Evolutionary conservation across 1,140 invertebrate species (phyloP).

Genomic region (Meloidogyne chitwoodi): DNA sequence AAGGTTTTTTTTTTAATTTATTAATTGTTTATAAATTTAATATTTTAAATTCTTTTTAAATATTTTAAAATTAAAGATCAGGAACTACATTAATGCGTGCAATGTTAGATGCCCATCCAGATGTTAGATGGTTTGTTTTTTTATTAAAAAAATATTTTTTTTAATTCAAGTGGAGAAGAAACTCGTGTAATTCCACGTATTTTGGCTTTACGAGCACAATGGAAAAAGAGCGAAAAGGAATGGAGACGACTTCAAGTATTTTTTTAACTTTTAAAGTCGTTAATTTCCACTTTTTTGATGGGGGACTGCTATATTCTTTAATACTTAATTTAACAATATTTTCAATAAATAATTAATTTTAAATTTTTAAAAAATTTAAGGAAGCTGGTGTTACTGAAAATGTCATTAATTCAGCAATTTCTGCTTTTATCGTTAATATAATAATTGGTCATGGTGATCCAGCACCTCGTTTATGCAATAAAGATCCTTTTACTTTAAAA

Average conservation of each 20-base stretch:
- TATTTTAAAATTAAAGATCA: conserved; percentile 65
- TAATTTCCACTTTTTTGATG: too few relatives aligned
- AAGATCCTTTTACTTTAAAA: conserved; percentile 93
- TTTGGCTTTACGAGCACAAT: conserved; percentile 82
- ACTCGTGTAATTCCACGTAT: conserved; percentile 91
- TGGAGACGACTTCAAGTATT: conserved; percentile 61
- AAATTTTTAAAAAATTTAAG: conserved; percentile 31
- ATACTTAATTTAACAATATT: too few relatives aligned
- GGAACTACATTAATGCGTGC: conserved; percentile 72
- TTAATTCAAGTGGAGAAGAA: conserved; percentile 61
- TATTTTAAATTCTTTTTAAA: background rate
- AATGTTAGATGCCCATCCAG: conserved; percentile 96
- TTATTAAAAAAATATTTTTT: conserved; percentile 1
- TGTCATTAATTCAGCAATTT: conserved; percentile 86
- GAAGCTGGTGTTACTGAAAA: conserved; percentile 89
- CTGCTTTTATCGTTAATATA: conserved; percentile 86
- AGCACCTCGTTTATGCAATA: conserved; percentile 85
- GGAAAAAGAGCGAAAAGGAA: conserved; percentile 86
- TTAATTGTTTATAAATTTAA: too few relatives aligned
- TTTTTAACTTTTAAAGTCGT: too few relatives aligned
- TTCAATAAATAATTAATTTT: too few relatives aligned
- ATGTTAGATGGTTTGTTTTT: conserved; percentile 73
- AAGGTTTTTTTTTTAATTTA: conserved; percentile 2
- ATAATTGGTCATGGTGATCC: conserved; percentile 90
- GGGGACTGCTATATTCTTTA: too few relatives aligned